A percentile compares a stretch with the other conserved stretches of the same genome.
phyloP scores from a whole-genome alignment of 2,888 invertebrate genomes.

The Drosophila lacicola region DNA sequence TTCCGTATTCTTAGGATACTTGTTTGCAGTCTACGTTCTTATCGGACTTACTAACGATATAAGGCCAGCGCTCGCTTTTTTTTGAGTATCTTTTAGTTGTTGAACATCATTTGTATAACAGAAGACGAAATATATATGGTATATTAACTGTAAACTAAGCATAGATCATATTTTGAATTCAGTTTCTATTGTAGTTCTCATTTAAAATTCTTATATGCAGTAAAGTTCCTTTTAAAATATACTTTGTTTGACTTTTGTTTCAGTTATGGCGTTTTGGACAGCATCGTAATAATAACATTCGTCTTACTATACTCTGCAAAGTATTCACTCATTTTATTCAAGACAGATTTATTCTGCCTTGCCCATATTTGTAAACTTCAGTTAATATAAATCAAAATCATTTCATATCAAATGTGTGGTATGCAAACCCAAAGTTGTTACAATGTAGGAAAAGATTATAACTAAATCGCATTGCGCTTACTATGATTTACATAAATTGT shows the following conservation, averaged over 20 bases:
- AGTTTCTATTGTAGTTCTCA: constrained; percentile 2
- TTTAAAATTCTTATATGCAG: constrained; percentile 31
- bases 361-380: constrained; percentile 33
- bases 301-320: constrained; percentile 24
- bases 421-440: constrained; percentile 18
- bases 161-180: neutral
- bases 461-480: constrained; percentile 56
- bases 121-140: constrained; percentile 6
- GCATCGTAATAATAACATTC: constrained; percentile 50
- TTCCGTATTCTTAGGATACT: constrained; percentile 42
- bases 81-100: constrained; percentile 51
- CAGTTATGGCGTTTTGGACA: constrained; percentile 72
- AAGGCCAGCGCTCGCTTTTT: constrained; percentile 10
- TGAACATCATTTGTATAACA: constrained; percentile 20
- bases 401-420: constrained; percentile 18
- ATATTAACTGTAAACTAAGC: constrained; percentile 8
- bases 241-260: constrained; percentile 16
- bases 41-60: constrained; percentile 10
- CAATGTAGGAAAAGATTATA: constrained; percentile 26
- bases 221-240: constrained; percentile 19
- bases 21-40: constrained; percentile 33
- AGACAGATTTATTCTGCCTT: constrained; percentile 19
- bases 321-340: constrained; percentile 56
- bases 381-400: constrained; percentile 26
- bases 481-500: constrained; percentile 61